Evolutionary conservation across 1,140 invertebrate genomes (phyloP).

Genomic region (Hylaeus volcanicus): DNA sequence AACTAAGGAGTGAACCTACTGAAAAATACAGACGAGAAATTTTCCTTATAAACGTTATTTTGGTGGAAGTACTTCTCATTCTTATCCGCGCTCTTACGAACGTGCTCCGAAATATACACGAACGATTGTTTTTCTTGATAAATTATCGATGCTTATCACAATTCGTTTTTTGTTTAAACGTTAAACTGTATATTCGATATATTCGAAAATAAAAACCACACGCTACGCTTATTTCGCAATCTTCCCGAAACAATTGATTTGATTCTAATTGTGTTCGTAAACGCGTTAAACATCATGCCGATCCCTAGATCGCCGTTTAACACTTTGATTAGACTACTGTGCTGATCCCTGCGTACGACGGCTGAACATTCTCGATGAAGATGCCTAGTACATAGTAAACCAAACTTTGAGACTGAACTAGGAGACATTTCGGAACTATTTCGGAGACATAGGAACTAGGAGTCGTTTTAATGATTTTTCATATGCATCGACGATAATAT

Average conservation of each 20-base stretch:
- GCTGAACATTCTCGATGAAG: too few relatives aligned
- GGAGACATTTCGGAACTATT: too few relatives aligned
- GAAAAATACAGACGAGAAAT: conserved; percentile 34
- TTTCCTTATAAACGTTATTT: conserved; percentile 24
- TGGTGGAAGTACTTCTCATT: not conserved
- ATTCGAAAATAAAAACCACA: conserved; percentile 38
- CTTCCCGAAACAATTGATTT: conserved; percentile 24
- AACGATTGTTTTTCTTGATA: conserved; percentile 19
- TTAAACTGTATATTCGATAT: conserved; percentile 14
- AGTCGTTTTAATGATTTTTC: too few relatives aligned
- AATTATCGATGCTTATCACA: conserved; percentile 17
- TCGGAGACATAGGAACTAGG: too few relatives aligned
- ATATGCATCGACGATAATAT: too few relatives aligned
- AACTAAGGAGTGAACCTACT: conserved; percentile 39
- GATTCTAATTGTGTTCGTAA: not conserved
- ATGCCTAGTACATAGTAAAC: too few relatives aligned
- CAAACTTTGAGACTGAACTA: too few relatives aligned
- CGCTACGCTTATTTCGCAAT: conserved; percentile 10
- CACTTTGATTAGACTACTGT: too few relatives aligned
- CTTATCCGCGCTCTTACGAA: not conserved
- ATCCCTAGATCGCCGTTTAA: too few relatives aligned
- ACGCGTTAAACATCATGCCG: too few relatives aligned
- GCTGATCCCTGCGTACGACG: too few relatives aligned
- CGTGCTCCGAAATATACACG: not conserved
- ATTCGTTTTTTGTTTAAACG: not conserved